Evolutionary conservation across 2,113 vertebrate species (phyloP).

Genomic region (Protobothrops mucrosquamatus): DNA sequence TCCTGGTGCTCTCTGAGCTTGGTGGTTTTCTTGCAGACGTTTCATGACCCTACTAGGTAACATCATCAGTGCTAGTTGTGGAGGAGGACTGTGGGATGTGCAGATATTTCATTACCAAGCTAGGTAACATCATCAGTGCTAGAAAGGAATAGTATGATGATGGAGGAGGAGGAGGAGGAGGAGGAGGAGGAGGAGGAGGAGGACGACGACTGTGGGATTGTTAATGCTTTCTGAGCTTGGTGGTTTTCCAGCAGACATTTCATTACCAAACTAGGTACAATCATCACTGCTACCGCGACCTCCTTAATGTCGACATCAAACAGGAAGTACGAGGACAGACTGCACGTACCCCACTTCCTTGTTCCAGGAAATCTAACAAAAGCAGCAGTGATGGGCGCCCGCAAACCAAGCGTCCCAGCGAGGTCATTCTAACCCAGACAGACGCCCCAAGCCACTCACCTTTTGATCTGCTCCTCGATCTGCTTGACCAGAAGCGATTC

Average conservation of each 20-base stretch:
- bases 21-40: no score
- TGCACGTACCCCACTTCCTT: not conserved
- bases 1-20: no score
- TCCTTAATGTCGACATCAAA: not conserved
- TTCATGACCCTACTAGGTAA: no score
- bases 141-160: no score
- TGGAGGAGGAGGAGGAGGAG: no score
- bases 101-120: no score
- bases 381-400: accelerated
- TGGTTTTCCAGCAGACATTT: not conserved
- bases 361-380: not conserved
- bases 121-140: no score
- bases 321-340: not conserved
- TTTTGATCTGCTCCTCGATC: constrained; percentile 90
- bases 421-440: not conserved
- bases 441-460: constrained; percentile 61
- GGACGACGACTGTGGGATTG: not conserved
- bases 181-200: no score
- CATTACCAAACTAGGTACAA: not conserved
- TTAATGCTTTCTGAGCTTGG: not conserved
- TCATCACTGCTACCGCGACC: not conserved
- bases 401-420: not conserved
- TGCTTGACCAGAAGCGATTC: constrained; percentile 84
- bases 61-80: no score
- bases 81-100: no score